Percentiles rank a stretch among this genome's conserved stretches.
These are phyloP conservation scores for Monarcha castaneiventris DNA, from an alignment of 2,113 vertebrate species.

Conservation along the genomic window DNA sequence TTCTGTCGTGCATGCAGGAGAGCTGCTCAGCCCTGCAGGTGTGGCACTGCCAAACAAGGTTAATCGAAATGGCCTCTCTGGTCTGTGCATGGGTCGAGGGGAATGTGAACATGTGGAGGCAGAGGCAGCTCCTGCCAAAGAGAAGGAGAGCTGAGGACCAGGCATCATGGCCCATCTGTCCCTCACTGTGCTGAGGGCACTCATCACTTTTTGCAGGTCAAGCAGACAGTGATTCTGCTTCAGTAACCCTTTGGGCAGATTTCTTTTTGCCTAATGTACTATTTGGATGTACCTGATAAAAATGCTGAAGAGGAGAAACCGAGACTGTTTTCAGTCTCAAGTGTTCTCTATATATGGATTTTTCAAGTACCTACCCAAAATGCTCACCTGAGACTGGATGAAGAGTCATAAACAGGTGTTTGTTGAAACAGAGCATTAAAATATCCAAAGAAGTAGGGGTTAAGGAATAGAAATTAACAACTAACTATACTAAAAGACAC, in stretches of 20 bases:
- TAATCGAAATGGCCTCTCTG: background rate
- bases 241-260: background rate
- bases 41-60: background rate
- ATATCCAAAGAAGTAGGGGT: background rate
- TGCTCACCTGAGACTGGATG: background rate
- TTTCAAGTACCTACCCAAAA: background rate
- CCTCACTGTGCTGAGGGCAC: background rate
- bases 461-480: background rate
- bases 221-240: background rate
- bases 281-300: background rate
- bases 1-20: rapidly evolving
- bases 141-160: background rate
- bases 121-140: background rate
- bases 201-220: background rate
- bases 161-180: background rate
- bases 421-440: background rate
- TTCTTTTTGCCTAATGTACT: background rate
- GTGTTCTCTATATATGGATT: background rate
- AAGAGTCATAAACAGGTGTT: background rate
- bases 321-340: background rate
- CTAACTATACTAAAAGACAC: background rate
- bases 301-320: background rate
- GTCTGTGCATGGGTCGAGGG: background rate
- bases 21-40: background rate
- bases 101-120: background rate